Evolutionary conservation across 2,797 vertebrate genomes (phyloP).

Genomic region (Sebastolobus alascanus): DNA sequence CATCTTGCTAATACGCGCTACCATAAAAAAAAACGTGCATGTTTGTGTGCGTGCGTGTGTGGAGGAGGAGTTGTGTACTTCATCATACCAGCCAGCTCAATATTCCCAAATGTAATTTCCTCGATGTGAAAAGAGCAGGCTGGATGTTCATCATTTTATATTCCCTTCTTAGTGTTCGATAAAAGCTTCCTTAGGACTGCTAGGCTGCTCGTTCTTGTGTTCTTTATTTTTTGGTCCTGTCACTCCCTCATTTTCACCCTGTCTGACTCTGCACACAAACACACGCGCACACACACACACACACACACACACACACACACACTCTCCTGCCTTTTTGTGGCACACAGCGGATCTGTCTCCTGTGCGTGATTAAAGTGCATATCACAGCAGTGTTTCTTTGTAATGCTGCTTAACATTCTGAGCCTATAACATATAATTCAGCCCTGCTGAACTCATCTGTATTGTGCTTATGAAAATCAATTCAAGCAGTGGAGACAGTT

Average conservation of each 20-base stretch:
- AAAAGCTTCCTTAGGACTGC: slow-evolving; percentile 68
- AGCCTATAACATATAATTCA: slow-evolving; percentile 47
- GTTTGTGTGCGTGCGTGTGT: slow-evolving; percentile 13
- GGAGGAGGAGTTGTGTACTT: slow-evolving; percentile 61
- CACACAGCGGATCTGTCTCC: slow-evolving; percentile 36
- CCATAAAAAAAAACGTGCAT: slow-evolving; percentile 15
- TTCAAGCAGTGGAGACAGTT: slow-evolving; percentile 11
- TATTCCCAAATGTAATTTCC: slow-evolving; percentile 83
- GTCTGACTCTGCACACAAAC: slow-evolving; percentile 16
- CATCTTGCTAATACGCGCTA: slow-evolving; percentile 49
- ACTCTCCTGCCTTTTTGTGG: slow-evolving; percentile 21
- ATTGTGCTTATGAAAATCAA: slow-evolving; percentile 43
- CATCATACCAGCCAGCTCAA: slow-evolving; percentile 74
- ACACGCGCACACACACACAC: background rate
- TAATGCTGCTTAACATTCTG: slow-evolving; percentile 54
- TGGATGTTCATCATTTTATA: slow-evolving; percentile 74
- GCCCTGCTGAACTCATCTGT: slow-evolving; percentile 31
- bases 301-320: background rate
- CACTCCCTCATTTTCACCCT: slow-evolving; percentile 45
- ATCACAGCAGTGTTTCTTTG: slow-evolving; percentile 55
- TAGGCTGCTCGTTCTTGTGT: slow-evolving; percentile 32
- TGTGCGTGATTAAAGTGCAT: slow-evolving; percentile 56
- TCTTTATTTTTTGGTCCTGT: slow-evolving; percentile 6
- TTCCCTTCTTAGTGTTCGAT: slow-evolving; percentile 68
- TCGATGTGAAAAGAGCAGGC: slow-evolving; percentile 70